Evolutionary conservation across 2,888 invertebrate species (phyloP).

Genomic region (Diadromus collaris): DNA sequence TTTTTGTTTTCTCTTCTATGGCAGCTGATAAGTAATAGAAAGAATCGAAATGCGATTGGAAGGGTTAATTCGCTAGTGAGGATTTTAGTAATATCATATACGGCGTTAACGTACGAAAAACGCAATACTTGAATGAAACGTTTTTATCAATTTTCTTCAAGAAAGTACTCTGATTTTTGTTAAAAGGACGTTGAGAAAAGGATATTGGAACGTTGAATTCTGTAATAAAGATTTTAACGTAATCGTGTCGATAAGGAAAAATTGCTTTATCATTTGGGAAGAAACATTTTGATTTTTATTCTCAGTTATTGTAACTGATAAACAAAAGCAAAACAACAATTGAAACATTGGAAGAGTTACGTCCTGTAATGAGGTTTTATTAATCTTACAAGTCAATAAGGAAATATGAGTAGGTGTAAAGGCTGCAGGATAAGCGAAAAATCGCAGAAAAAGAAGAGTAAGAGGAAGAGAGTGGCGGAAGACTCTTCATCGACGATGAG

Average conservation of each 20-base stretch:
- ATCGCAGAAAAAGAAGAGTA: slow-evolving; percentile 5
- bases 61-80: background rate
- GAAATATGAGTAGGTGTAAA: slow-evolving; percentile 41
- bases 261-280: too few species aligned
- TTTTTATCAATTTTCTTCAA: background rate
- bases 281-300: background rate
- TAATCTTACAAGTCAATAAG: slow-evolving; percentile 34
- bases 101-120: too few species aligned
- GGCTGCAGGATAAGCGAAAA: background rate
- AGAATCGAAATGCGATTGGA: background rate
- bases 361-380: slow-evolving; percentile 12
- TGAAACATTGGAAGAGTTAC: background rate
- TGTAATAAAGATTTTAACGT: background rate
- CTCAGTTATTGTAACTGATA: background rate
- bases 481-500: slow-evolving; percentile 33
- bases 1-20: background rate
- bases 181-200: background rate
- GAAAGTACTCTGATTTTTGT: background rate
- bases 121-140: background rate
- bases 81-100: too few species aligned
- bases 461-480: slow-evolving; percentile 16
- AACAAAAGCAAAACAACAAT: background rate
- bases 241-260: background rate
- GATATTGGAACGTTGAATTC: background rate
- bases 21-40: background rate